Conservation (phyloP, 2,888 invertebrate species). For the Mongoloraphidia duomilia region DNA sequence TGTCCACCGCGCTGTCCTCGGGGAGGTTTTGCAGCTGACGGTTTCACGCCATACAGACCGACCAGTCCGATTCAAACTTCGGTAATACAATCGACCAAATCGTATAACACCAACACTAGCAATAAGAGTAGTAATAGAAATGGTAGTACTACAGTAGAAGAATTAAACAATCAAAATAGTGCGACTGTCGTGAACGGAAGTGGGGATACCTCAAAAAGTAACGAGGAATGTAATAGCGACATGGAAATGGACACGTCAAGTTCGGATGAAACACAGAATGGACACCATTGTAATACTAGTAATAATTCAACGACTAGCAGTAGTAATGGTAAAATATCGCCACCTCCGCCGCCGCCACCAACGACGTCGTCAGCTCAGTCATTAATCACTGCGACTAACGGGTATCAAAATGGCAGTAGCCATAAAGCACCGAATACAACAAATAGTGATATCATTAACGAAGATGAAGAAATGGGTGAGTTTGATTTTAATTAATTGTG, state of each 20-base stretch:
- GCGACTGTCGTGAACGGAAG: slow-evolving; percentile 31
- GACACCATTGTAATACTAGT: slow-evolving; percentile 23
- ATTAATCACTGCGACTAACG: slow-evolving; percentile 28
- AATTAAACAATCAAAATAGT: slow-evolving; percentile 37
- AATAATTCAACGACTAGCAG: slow-evolving; percentile 24
- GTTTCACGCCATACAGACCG: slow-evolving; percentile 19
- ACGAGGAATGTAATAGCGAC: slow-evolving; percentile 33
- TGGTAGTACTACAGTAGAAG: slow-evolving; percentile 28
- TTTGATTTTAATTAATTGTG: slow-evolving; percentile 9
- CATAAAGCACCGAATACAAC: slow-evolving; percentile 17
- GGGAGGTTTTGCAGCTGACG: slow-evolving; percentile 15
- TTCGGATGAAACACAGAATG: slow-evolving; percentile 27
- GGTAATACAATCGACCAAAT: slow-evolving; percentile 68
- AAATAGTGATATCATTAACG: slow-evolving; percentile 24
- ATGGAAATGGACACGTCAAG: slow-evolving; percentile 35
- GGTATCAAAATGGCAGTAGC: slow-evolving; percentile 45
- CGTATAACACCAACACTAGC: slow-evolving; percentile 23
- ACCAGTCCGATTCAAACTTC: slow-evolving; percentile 53
- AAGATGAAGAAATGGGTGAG: slow-evolving; percentile 60
- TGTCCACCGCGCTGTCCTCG: slow-evolving; percentile 28
- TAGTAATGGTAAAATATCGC: slow-evolving; percentile 16
- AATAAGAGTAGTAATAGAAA: slow-evolving; percentile 10
- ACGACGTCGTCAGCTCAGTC: slow-evolving; percentile 17
- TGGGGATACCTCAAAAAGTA: slow-evolving; percentile 22
- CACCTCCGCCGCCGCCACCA: neutral